Base-by-base conservation (phyloP, 53 echinoderm and acorn worm genomes). In the Arbacia lixula region DNA sequence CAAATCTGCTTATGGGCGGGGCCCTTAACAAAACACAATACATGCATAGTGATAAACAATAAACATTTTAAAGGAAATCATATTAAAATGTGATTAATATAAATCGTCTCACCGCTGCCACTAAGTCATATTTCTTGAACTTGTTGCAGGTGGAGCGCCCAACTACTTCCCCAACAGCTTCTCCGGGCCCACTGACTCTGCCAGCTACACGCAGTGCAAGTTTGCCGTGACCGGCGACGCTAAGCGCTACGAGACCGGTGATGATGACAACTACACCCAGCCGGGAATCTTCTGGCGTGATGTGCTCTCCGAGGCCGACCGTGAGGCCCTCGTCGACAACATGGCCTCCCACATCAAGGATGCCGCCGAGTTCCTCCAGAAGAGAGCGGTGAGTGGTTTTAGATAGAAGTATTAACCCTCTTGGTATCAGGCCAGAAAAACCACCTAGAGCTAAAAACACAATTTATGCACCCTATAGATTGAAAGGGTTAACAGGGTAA, bases 111-210 rank as follows among this genome's bases (percentile, higher is more conserved):
- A 50, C 19, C 50, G 12, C 50, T 50, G 12, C 1, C 50, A 50
- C 50, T 50, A 14, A n/a, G n/a, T n/a, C n/a, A n/a, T n/a, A n/a
- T n/a, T n/a, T n/a, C n/a, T n/a, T 9, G 30, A 17, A 31, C 11
- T 28, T 4, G 27, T 61, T 12, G 10, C 61, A 96, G 97, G 85
- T 65, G 97, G 97, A 37, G 90, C 90, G 12, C 93, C 94, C 32
- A 96, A 96, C 90, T 96, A 96, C 90, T 96, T 84, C 93, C 97
- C 97, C 5, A 96, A 96, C 90, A 94, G 93, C 73, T 96, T 96
- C 89, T 78, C 58, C 2, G 97, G 93, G 4, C 97, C 97, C 26
- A 4, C 26, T 5, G 93, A 96, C 41, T 84, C 85, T 58, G 12
- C 63, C 36, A 84, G 88, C 52, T 83, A 87, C 52, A 72, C 78